phyloP scores from a whole-genome alignment of 2,888 invertebrate genomes.

The Emmelina monodactyla region DNA sequence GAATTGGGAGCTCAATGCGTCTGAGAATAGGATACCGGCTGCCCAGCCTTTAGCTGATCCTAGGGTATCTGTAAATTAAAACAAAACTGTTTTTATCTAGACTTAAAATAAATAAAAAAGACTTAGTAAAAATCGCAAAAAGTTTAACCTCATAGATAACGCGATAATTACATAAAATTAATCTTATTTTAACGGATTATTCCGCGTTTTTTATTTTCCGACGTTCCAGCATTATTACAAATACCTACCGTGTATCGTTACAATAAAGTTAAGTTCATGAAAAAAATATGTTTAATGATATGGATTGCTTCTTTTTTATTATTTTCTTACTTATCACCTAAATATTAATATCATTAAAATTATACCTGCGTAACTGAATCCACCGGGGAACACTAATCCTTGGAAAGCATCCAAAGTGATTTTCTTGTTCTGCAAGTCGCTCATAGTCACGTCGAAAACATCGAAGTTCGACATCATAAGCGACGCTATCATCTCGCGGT shows the following conservation, averaged over 20 bases:
- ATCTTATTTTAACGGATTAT: too few species aligned
- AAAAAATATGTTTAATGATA: too few species aligned
- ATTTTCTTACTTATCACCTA: too few species aligned
- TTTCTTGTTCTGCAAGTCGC: conserved; percentile 78
- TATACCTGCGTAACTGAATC: conserved; percentile 97
- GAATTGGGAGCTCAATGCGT: conserved; percentile 78
- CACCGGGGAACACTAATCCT: conserved; percentile 94
- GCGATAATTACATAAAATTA: too few species aligned
- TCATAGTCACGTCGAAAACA: conserved; percentile 95
- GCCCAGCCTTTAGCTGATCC: conserved; percentile 99
- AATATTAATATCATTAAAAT: too few species aligned
- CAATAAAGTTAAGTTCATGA: too few species aligned
- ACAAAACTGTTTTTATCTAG: not conserved
- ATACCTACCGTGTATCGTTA: too few species aligned
- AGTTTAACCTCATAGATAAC: too few species aligned
- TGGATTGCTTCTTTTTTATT: too few species aligned
- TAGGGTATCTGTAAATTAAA: conserved; percentile 74
- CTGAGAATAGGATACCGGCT: conserved; percentile 85
- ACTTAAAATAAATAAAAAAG: conserved; percentile 2
- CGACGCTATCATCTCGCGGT: conserved; percentile 96
- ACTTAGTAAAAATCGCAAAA: too few species aligned
- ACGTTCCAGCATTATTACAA: too few species aligned
- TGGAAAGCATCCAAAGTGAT: conserved; percentile 81
- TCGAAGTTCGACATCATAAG: conserved; percentile 87
- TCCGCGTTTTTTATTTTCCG: too few species aligned